Conservation (phyloP, 2,113 vertebrate species). For the Otolemur garnettii region DNA sequence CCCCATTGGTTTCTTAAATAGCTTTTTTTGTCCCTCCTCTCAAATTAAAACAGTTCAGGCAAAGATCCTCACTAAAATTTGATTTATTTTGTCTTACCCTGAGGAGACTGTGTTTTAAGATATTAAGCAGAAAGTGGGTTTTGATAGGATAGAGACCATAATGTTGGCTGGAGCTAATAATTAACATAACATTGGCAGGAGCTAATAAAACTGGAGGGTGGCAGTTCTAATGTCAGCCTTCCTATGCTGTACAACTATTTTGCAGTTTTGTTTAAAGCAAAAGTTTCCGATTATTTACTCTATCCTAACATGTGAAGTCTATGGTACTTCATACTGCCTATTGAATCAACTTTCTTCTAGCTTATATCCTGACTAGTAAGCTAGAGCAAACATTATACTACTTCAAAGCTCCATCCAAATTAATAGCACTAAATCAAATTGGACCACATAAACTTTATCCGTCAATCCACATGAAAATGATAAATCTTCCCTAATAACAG, state of each 20-base stretch:
- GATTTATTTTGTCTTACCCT: neutral
- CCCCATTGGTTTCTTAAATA: neutral
- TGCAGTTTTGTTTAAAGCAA: conserved; percentile 3
- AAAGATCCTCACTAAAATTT: neutral
- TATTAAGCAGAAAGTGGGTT: neutral
- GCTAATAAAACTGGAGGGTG: neutral
- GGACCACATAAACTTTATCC: neutral
- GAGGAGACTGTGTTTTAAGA: neutral
- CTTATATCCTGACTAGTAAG: neutral
- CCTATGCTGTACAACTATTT: neutral
- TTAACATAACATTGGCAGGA: neutral
- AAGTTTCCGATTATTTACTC: neutral
- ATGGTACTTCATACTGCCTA: neutral
- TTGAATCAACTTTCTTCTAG: neutral
- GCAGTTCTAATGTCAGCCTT: neutral
- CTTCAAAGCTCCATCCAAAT: neutral
- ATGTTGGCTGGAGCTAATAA: neutral
- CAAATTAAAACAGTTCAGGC: neutral
- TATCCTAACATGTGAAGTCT: neutral
- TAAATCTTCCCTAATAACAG: neutral
- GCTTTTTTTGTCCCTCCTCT: accelerated
- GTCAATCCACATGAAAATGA: neutral
- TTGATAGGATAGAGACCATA: neutral
- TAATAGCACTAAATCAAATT: neutral
- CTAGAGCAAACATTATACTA: neutral